Conservation (phyloP, 92 coral and sea anemone species). For the Desmophyllum pertusum region DNA sequence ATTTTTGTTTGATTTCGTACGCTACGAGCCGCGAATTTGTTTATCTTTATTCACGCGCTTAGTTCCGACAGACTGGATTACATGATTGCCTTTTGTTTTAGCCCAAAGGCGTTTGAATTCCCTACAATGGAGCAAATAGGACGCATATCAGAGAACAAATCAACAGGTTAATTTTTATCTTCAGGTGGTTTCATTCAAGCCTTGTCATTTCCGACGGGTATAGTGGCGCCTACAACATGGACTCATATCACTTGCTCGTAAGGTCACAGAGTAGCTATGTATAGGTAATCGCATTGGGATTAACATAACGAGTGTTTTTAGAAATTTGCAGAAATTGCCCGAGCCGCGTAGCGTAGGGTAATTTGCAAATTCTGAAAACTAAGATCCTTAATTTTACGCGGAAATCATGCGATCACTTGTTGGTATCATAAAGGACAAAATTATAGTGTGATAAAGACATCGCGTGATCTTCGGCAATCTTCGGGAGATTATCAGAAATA, state of each 20-base stretch:
- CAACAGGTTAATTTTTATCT: constrained; percentile 5
- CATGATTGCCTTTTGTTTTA: not conserved
- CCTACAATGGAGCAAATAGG: not conserved
- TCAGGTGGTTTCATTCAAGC: constrained; percentile 22
- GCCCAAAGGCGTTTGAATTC: not conserved
- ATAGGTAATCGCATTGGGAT: too few species aligned
- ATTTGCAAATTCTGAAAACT: too few species aligned
- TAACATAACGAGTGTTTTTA: too few species aligned
- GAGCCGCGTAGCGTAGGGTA: too few species aligned
- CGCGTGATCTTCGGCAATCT: too few species aligned
- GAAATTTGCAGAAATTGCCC: too few species aligned
- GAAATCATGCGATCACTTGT: too few species aligned
- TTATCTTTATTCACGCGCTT: not conserved
- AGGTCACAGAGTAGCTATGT: not conserved
- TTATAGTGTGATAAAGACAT: too few species aligned
- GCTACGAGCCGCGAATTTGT: not conserved
- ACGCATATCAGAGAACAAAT: not conserved
- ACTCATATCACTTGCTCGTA: not conserved
- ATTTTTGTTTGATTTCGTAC: not conserved
- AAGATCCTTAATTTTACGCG: too few species aligned
- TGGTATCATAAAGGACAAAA: too few species aligned
- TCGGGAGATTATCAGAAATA: too few species aligned
- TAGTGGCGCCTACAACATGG: not conserved
- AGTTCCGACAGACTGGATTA: not conserved
- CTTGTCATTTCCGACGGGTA: constrained; percentile 9